phyloP scores from a whole-genome alignment of 2,888 invertebrate species.

The Cartodere bifasciata region DNA sequence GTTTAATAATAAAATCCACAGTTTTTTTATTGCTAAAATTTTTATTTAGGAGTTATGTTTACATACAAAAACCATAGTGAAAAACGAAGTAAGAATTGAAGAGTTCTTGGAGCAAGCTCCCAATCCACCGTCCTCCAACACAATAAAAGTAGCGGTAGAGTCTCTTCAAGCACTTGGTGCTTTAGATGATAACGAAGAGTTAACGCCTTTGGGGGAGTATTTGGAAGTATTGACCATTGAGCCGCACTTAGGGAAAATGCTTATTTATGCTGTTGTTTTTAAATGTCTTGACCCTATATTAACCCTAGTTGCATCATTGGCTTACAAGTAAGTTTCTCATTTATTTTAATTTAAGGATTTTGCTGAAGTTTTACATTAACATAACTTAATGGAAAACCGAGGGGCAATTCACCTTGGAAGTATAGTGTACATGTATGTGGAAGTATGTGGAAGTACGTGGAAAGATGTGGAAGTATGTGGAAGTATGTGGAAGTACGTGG shows the following conservation, averaged over 20 bases:
- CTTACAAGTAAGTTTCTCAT: conserved; percentile 59
- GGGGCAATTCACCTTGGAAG: too few species aligned
- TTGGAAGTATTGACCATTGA: conserved; percentile 86
- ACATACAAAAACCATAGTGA: conserved; percentile 73
- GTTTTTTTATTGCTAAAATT: background rate
- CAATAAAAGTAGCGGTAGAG: conserved; percentile 63
- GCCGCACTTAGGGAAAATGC: conserved; percentile 82
- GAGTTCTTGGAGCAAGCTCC: conserved; percentile 73
- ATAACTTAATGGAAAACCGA: too few species aligned
- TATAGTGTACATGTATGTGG: too few species aligned
- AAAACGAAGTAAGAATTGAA: conserved; percentile 61
- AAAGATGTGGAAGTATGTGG: too few species aligned
- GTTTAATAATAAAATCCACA: conserved; percentile 8
- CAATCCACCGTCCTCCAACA: conserved; percentile 71
- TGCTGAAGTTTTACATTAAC: too few species aligned
- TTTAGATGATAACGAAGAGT: conserved; percentile 69
- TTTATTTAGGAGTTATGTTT: conserved; percentile 42
- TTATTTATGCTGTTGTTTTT: conserved; percentile 78
- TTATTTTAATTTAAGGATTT: too few species aligned
- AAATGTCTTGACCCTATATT: conserved; percentile 83
- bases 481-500: too few species aligned
- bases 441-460: too few species aligned
- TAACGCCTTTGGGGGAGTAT: conserved; percentile 80
- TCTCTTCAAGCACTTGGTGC: conserved; percentile 66
- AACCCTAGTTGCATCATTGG: conserved; percentile 67